Conservation (phyloP, 2,888 invertebrate species). For the Cephus pygmeus region DNA sequence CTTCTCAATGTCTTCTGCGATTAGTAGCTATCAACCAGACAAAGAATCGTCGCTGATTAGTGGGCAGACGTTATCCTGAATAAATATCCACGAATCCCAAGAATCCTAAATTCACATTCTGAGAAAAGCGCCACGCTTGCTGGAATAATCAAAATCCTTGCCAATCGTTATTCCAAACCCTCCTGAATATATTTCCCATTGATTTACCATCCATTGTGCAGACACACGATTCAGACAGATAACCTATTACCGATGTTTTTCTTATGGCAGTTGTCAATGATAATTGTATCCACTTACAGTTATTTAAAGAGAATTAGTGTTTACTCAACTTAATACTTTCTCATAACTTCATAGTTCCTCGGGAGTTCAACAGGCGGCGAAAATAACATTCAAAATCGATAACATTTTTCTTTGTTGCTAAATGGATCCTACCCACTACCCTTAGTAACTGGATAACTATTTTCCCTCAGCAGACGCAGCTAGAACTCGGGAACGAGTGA, state of each 20-base stretch:
- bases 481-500: background rate
- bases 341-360: background rate
- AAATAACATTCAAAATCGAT: background rate
- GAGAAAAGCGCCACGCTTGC: background rate
- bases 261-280: background rate
- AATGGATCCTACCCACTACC: background rate
- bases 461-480: background rate
- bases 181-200: background rate
- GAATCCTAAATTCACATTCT: background rate
- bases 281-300: background rate
- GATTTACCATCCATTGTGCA: background rate
- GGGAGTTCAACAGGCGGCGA: background rate
- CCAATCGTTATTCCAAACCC: background rate
- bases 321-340: background rate
- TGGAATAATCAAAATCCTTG: background rate
- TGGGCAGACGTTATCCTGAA: background rate
- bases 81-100: background rate
- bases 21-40: background rate
- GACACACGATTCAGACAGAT: background rate
- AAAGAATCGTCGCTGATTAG: background rate
- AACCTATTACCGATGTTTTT: background rate
- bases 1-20: background rate
- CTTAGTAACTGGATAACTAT: background rate
- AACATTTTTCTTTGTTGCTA: background rate
- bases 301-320: background rate